A percentile compares a stretch with the other conserved stretches of the same genome.
phyloP scores from a whole-genome alignment of 2,797 vertebrate species.

The Caiman crocodilus region DNA sequence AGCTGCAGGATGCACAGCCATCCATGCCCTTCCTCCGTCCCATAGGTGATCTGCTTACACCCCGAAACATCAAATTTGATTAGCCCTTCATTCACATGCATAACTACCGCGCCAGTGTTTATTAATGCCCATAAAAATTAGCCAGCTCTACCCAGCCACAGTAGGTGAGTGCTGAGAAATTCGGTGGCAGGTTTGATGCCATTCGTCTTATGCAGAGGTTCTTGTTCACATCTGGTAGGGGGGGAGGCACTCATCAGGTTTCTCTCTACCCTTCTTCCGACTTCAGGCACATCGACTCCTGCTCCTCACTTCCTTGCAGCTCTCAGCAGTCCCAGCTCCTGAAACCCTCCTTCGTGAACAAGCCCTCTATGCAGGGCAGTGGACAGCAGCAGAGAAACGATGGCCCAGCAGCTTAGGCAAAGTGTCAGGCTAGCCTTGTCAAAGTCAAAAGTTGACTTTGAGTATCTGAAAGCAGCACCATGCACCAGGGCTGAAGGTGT shows the following conservation, averaged over 20 bases:
- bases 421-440: background rate
- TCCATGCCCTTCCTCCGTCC: background rate
- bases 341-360: background rate
- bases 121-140: background rate
- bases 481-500: background rate
- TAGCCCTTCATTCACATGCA: background rate
- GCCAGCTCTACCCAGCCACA: background rate
- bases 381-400: background rate
- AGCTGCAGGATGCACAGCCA: background rate
- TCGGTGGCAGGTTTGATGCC: background rate
- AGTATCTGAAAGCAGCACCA: background rate
- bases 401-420: background rate
- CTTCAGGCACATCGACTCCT: too few species aligned
- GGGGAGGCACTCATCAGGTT: background rate
- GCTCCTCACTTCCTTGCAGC: background rate
- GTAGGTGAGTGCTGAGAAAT: background rate
- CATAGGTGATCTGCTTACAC: background rate
- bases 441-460: background rate
- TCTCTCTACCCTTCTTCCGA: background rate
- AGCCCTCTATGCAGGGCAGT: background rate
- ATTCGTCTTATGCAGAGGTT: background rate
- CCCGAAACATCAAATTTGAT: background rate
- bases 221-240: background rate
- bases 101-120: background rate
- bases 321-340: background rate